Base-by-base conservation (phyloP, 1,140 invertebrate genomes). In the Saccostrea cuccullata region DNA sequence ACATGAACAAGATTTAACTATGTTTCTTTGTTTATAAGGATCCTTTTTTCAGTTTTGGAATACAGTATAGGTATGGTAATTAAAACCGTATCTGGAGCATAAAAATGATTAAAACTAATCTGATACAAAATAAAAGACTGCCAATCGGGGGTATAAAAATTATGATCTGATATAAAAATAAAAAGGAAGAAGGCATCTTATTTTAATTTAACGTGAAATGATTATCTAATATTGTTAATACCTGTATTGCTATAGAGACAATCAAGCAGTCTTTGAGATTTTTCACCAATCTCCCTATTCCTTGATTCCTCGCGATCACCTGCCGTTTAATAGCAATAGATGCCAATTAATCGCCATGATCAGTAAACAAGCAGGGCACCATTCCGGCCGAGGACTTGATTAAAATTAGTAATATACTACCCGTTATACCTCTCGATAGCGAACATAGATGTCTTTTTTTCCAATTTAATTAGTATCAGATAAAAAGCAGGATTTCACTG, bases 381-480 rank as follows among this genome's bases (percentile, higher is more conserved):
- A 30, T 77, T 77, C 70, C 26, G 70, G 30, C 15, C 23, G 26
- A 30, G 15, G 8, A 6, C 15, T 36, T 77, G 70, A 77, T 77
- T 77, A 77, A 77, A 77, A 77, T 77, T 26, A 77, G 70, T 77
- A 30, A 30, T 77, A 77, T 36, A 77, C 70, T 77, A 77, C 70
- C 70, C 13, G 70, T 26, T 30, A 77, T 36, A 30, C 26, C 70
- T 77, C 26, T 77, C 11, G 15, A 36, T 77, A 36, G 26, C 70
- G 26, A 30, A 13, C 55, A 55, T 11, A 17, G 36, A 23, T 84
- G 82, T 84, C 82, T 84, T 84, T 84, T 47, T 47, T 84, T 23
- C 11, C 82, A 84, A 84, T 84, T 84, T 84, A 84, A 84, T 84
- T 84, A 84, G 82, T 84, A 56, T 47, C 40, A 40, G n/a, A 47